A percentile compares a stretch with the other conserved stretches of the same genome.
These are phyloP conservation scores for Oligia latruncula DNA, from an alignment of 2,888 invertebrate genomes.

Conservation along the genomic window DNA sequence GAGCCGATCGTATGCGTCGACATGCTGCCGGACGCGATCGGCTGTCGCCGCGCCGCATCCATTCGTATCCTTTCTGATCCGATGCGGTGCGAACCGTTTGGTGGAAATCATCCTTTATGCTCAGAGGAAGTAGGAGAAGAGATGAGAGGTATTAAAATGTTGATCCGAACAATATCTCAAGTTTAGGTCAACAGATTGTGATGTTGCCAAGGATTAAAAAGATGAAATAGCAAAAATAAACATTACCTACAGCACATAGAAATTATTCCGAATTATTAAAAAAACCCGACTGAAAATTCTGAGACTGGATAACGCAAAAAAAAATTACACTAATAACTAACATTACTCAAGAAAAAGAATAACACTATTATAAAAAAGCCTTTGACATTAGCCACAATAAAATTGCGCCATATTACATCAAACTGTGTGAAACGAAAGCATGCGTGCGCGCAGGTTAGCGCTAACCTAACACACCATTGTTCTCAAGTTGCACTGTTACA, in stretches of 20 bases:
- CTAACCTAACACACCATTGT: slow-evolving; percentile 75
- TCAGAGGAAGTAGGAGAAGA: not conserved
- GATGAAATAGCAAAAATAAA: not conserved
- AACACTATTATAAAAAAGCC: slow-evolving; percentile 53
- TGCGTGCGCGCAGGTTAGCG: slow-evolving; percentile 69
- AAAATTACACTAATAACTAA: slow-evolving; percentile 40
- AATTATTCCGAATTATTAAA: not conserved
- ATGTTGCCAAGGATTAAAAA: not conserved
- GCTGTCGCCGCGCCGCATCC: no score
- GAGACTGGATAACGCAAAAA: slow-evolving; percentile 7
- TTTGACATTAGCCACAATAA: slow-evolving; percentile 63
- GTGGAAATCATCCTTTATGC: not conserved
- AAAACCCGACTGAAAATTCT: not conserved
- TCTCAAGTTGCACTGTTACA: slow-evolving; percentile 65
- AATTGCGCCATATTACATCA: slow-evolving; percentile 66
- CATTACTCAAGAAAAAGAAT: slow-evolving; percentile 49
- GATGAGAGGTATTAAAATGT: not conserved
- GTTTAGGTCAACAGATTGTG: not conserved
- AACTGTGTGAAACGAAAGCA: slow-evolving; percentile 69
- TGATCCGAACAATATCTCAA: not conserved
- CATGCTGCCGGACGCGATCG: no score
- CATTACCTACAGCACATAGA: not conserved
- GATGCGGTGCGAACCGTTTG: no score
- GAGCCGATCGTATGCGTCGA: no score
- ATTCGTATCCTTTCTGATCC: no score